A percentile compares a stretch with the other conserved stretches of the same genome.
Conservation (phyloP, 2,888 invertebrate species). For the Hydrotaea diabolus region DNA sequence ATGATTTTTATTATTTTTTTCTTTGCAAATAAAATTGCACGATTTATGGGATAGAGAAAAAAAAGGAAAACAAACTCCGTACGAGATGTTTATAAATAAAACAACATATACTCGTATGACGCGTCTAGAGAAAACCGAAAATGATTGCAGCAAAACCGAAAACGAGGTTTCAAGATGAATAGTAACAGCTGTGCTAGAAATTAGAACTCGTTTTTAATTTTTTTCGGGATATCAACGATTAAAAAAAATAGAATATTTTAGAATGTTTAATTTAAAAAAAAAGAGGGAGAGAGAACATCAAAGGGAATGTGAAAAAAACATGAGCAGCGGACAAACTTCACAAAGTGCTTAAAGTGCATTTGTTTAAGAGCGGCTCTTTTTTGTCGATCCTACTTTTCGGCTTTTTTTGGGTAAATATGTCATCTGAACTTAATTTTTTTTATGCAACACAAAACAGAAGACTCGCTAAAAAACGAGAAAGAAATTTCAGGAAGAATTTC, state of each 20-base stretch:
- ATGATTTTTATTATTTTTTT: no score
- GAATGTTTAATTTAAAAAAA: constrained; percentile 1
- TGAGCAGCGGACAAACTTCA: no score
- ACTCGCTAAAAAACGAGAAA: background rate
- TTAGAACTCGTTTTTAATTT: background rate
- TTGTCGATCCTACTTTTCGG: background rate
- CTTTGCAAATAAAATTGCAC: no score
- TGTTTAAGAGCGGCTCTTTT: background rate
- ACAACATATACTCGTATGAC: no score
- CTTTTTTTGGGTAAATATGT: constrained; percentile 30
- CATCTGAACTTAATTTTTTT: constrained; percentile 23
- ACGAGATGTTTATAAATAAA: no score
- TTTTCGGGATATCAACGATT: background rate
- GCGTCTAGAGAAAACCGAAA: no score
- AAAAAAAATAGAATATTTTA: constrained; percentile 12
- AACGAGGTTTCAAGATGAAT: background rate
- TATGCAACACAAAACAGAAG: constrained; percentile 42
- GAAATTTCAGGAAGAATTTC: constrained; percentile 9
- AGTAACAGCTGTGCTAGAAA: background rate
- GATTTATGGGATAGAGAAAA: no score
- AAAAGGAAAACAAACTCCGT: no score
- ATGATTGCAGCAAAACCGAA: background rate
- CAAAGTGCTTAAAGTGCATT: background rate
- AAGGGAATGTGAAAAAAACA: no score
- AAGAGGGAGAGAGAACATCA: background rate